A percentile compares a stretch with the other conserved stretches of the same genome.
Evolutionary conservation across 1,140 invertebrate genomes (phyloP).

Genomic region (Drosophila bocki): DNA sequence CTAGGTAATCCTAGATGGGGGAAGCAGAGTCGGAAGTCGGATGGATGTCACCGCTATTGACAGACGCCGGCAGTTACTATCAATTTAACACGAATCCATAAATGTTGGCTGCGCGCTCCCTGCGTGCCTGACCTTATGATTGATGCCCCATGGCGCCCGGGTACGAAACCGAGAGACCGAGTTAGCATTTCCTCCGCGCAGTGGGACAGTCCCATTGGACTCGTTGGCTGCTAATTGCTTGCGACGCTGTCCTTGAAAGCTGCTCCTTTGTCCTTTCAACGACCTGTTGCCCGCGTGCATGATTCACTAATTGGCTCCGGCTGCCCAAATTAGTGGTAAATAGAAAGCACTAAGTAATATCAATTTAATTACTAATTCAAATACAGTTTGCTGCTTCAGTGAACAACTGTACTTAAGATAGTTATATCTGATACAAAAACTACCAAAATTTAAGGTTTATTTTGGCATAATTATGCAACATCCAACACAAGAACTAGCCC

Average conservation of each 20-base stretch:
- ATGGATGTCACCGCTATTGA: conserved; percentile 53
- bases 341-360: not conserved
- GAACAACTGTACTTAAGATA: not conserved
- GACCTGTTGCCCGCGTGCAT: conserved; percentile 43
- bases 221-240: conserved; percentile 43
- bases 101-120: conserved; percentile 28
- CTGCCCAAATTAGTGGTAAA: conserved; percentile 16
- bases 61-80: conserved; percentile 62
- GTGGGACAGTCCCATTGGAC: conserved; percentile 29
- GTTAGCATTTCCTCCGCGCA: conserved; percentile 5
- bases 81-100: conserved; percentile 73
- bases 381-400: not conserved
- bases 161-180: conserved; percentile 1
- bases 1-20: conserved; percentile 11
- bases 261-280: conserved; percentile 2
- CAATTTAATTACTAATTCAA: conserved; percentile 4
- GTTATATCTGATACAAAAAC: not conserved
- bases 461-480: not conserved
- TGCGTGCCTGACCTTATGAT: conserved; percentile 55
- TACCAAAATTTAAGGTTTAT: not conserved
- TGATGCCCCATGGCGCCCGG: conserved; percentile 54
- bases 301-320: conserved; percentile 22
- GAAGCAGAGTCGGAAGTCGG: not conserved
- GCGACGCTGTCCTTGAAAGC: conserved; percentile 20
- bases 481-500: not conserved